phyloP scores from a whole-genome alignment of 2,888 invertebrate species.

The Metacarcinus magister region DNA sequence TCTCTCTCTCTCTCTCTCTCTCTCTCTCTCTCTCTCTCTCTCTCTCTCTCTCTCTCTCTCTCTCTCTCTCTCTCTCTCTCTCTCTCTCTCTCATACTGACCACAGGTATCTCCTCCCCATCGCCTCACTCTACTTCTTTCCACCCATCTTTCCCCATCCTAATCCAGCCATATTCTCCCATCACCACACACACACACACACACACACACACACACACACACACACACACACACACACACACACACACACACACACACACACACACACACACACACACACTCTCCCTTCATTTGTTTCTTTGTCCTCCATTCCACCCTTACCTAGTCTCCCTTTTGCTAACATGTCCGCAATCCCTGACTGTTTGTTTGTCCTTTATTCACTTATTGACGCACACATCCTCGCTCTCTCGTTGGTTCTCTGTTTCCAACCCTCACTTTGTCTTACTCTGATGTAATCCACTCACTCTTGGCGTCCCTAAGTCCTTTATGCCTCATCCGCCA shows the following conservation, averaged over 20 bases:
- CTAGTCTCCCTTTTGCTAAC: background rate
- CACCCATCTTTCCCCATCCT: background rate
- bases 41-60: slow-evolving; percentile 49
- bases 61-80: slow-evolving; percentile 56
- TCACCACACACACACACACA: too few relatives aligned
- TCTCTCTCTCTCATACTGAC: background rate
- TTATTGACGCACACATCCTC: too few relatives aligned
- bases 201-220: slow-evolving; percentile 45
- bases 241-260: slow-evolving; percentile 53
- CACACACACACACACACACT: background rate
- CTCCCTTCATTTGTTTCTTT: background rate
- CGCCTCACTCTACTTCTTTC: background rate
- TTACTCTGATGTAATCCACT: too few relatives aligned
- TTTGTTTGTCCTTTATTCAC: too few relatives aligned
- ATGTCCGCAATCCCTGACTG: background rate
- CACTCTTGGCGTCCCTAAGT: too few relatives aligned
- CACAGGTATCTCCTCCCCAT: background rate
- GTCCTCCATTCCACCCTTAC: background rate
- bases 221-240: slow-evolving; percentile 53
- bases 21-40: background rate
- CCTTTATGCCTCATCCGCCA: too few relatives aligned
- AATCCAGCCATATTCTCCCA: background rate
- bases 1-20: background rate
- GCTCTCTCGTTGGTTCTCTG: too few relatives aligned
- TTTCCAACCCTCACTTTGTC: too few relatives aligned